Conservation (phyloP, 1,140 invertebrate species). For the Zaprionus taronus region DNA sequence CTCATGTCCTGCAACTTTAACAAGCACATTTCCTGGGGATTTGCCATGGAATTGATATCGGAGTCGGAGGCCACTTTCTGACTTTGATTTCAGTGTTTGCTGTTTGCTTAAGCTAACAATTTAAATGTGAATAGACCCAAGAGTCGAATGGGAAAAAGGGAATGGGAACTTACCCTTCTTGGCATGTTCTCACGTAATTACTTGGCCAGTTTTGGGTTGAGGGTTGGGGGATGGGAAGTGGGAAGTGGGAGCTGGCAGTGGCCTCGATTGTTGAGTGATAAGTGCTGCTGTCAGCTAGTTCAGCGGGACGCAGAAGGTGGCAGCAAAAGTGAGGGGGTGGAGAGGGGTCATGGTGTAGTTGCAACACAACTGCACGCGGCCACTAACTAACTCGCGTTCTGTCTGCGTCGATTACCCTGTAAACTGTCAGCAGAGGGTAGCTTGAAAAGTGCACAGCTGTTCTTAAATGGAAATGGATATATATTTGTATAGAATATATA, state of each 20-base stretch:
- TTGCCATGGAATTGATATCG: constrained; percentile 5
- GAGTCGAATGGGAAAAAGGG: not conserved
- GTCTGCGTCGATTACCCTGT: constrained; percentile 21
- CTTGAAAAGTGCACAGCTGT: not conserved
- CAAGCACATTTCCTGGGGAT: constrained; percentile 56
- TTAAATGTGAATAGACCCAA: constrained; percentile 43
- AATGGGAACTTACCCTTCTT: constrained; percentile 23
- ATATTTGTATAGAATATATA: too few relatives aligned
- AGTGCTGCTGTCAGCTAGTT: constrained; percentile 56
- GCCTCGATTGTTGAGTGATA: constrained; percentile 73
- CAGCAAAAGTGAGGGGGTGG: not conserved
- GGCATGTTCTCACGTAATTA: constrained; percentile 75
- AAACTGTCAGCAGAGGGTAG: not conserved
- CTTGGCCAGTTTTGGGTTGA: constrained; percentile 38
- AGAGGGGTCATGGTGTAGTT: not conserved
- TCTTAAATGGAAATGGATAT: too few relatives aligned
- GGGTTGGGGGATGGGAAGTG: not conserved
- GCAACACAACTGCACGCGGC: constrained; percentile 33
- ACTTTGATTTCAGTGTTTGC: constrained; percentile 36
- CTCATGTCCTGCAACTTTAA: constrained; percentile 50
- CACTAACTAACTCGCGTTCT: constrained; percentile 47
- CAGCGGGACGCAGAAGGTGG: not conserved
- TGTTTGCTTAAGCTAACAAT: constrained; percentile 52
- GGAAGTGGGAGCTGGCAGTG: constrained; percentile 16
- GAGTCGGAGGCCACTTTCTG: constrained; percentile 25